These are phyloP conservation scores for Labeo rohita DNA, from an alignment of 2,113 vertebrate genomes.

Conservation along the genomic window DNA sequence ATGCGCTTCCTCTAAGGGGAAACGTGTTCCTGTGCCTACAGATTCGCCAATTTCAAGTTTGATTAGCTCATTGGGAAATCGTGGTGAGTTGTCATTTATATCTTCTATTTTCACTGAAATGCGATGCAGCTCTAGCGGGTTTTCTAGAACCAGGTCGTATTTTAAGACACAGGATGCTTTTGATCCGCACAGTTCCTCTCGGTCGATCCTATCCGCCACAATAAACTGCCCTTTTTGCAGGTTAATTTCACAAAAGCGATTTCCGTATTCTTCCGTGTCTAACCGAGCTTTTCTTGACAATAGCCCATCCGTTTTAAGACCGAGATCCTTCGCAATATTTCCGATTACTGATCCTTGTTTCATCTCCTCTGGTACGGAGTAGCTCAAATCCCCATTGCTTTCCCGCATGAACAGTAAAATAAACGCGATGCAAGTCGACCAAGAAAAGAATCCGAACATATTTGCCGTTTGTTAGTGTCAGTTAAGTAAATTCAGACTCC, in stretches of 20 bases:
- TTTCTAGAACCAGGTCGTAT: slow-evolving; percentile 70
- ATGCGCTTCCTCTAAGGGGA: slow-evolving; percentile 38
- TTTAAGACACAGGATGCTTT: slow-evolving; percentile 62
- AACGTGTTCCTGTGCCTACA: slow-evolving; percentile 48
- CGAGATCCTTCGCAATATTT: slow-evolving; percentile 75
- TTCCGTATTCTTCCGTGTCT: slow-evolving; percentile 66
- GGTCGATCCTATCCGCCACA: slow-evolving; percentile 65
- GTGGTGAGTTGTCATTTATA: slow-evolving; percentile 75
- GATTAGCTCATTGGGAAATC: slow-evolving; percentile 64
- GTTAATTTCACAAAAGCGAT: slow-evolving; percentile 68
- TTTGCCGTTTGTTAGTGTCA: neutral
- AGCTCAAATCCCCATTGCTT: slow-evolving; percentile 68
- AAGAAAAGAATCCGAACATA: neutral
- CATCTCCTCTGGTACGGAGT: slow-evolving; percentile 74
- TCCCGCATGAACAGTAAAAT: slow-evolving; percentile 48
- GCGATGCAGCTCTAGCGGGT: slow-evolving; percentile 67
- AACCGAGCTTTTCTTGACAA: slow-evolving; percentile 74
- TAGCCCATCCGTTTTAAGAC: slow-evolving; percentile 72
- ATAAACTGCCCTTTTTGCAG: slow-evolving; percentile 62
- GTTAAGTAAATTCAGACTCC: neutral
- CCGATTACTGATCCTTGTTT: slow-evolving; percentile 66
- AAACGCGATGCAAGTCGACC: neutral
- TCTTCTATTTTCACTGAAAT: slow-evolving; percentile 70
- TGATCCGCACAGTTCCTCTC: slow-evolving; percentile 64
- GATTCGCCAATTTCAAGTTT: slow-evolving; percentile 63